Evolutionary conservation across 1,140 invertebrate genomes (phyloP).

Genomic region (Venturia canescens): DNA sequence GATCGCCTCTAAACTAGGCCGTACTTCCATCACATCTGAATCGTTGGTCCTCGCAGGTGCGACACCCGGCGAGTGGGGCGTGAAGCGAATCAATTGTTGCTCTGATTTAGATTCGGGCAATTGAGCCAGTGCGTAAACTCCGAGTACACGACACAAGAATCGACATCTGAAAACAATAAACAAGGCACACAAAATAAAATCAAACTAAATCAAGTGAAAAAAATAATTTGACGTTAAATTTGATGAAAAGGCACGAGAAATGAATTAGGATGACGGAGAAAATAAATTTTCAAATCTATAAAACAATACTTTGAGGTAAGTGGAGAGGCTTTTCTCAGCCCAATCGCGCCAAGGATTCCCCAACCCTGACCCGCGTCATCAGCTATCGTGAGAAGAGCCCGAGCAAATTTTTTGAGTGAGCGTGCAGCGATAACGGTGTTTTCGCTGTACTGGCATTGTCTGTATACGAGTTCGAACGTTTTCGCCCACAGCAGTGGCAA

Average conservation of each 20-base stretch:
- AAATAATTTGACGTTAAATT: no score
- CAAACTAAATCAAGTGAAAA: not conserved
- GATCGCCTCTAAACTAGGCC: constrained; percentile 73
- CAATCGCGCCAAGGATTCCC: constrained; percentile 82
- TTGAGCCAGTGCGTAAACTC: constrained; percentile 75
- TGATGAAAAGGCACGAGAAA: not conserved
- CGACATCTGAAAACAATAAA: constrained; percentile 69
- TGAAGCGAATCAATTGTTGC: constrained; percentile 62
- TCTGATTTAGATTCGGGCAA: constrained; percentile 74
- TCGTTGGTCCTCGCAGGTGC: constrained; percentile 61
- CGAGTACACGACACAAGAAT: constrained; percentile 72
- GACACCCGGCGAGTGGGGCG: constrained; percentile 67
- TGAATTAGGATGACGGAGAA: constrained; percentile 20
- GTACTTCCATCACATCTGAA: constrained; percentile 68
- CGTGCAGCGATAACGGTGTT: constrained; percentile 74
- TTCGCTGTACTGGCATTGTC: constrained; percentile 76
- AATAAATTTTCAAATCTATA: constrained; percentile 23
- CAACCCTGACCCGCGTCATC: constrained; percentile 79
- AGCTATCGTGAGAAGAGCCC: constrained; percentile 75
- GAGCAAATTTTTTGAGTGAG: constrained; percentile 76
- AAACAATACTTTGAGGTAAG: constrained; percentile 77
- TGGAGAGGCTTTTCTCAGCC: constrained; percentile 79
- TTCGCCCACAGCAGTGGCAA: constrained; percentile 80
- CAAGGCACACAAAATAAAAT: not conserved
- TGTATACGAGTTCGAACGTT: constrained; percentile 76